Conservation (phyloP, 2,888 invertebrate species). For the Gandaritis pyraliata region DNA sequence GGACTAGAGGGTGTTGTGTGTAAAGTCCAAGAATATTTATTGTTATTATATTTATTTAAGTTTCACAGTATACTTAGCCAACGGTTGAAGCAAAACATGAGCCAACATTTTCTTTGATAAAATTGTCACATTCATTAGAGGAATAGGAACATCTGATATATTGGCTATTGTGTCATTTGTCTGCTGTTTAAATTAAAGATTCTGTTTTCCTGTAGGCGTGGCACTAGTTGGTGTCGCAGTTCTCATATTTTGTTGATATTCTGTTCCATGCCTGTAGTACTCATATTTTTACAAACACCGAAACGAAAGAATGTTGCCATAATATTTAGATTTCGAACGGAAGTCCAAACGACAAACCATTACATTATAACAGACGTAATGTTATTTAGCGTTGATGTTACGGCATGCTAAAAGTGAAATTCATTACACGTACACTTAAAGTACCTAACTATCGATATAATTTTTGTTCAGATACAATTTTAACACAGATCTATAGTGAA, state of each 20-base stretch:
- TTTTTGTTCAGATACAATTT: conserved; percentile 37
- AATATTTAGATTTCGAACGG: conserved; percentile 19
- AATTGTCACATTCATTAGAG: too few species aligned
- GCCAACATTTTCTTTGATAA: too few species aligned
- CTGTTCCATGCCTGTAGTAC: neutral
- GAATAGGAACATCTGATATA: too few species aligned
- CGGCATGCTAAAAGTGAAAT: conserved; percentile 40
- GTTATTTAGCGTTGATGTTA: conserved; percentile 23
- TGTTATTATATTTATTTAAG: too few species aligned
- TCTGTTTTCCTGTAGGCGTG: conserved; percentile 16
- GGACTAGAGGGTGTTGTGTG: too few species aligned
- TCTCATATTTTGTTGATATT: neutral
- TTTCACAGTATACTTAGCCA: too few species aligned
- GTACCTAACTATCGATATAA: conserved; percentile 26
- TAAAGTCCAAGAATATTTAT: too few species aligned
- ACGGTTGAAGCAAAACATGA: too few species aligned
- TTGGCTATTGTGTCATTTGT: too few species aligned
- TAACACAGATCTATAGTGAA: conserved; percentile 23
- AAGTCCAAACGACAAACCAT: conserved; percentile 16
- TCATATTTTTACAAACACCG: too few species aligned
- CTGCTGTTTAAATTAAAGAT: too few species aligned
- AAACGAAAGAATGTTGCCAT: neutral
- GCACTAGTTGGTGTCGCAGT: neutral
- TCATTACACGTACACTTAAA: conserved; percentile 17
- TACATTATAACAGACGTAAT: neutral